Evolutionary conservation across 2,797 vertebrate genomes (phyloP).

Genomic region (Synaphobranchus kaupii): DNA sequence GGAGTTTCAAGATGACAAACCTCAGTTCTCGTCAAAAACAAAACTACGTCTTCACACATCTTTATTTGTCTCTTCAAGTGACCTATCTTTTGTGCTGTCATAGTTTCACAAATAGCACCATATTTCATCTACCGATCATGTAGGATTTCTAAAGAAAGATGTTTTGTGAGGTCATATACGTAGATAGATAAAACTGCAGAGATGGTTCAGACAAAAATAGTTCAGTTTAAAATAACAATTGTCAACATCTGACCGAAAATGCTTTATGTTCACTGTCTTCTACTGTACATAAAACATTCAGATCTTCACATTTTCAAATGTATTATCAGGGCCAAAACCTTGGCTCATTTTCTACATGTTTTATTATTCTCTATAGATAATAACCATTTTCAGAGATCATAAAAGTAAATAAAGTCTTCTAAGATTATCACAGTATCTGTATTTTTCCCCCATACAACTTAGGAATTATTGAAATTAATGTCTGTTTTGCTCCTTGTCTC

Average conservation of each 20-base stretch:
- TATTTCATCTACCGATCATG: background rate
- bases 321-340: background rate
- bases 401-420: background rate
- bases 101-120: background rate
- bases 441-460: conserved; percentile 34
- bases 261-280: background rate
- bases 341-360: background rate
- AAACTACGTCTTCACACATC: conserved; percentile 38
- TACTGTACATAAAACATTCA: background rate
- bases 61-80: background rate
- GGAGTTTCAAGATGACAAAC: conserved; percentile 50
- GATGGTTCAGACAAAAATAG: background rate
- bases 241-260: background rate
- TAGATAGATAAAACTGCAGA: background rate
- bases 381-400: conserved; percentile 1
- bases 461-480: conserved; percentile 22
- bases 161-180: background rate
- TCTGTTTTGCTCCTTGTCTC: conserved; percentile 46
- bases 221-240: background rate
- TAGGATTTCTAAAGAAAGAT: background rate
- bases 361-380: background rate
- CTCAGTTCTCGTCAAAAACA: conserved; percentile 46
- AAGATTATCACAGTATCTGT: conserved; percentile 28
- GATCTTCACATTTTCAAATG: background rate
- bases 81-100: background rate